Base-by-base conservation (phyloP, 2,888 invertebrate species). In the Koerneria pararmatus region DNA sequence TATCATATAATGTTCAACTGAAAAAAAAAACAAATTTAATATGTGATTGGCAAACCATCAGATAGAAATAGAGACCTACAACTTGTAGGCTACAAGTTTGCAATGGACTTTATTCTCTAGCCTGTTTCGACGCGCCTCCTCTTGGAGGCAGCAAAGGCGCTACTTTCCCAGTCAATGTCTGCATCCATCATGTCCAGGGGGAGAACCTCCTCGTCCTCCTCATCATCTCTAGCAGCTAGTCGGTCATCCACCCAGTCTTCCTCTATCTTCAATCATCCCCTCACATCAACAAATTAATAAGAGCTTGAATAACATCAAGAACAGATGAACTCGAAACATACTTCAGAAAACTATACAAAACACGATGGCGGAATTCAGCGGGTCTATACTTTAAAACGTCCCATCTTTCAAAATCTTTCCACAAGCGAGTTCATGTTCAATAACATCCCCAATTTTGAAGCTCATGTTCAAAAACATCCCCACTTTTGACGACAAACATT, bases 141-240 rank as follows among this genome's bases (percentile, higher is more conserved):
- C 51, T 74, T 73, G 15, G 69, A 61, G 3, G 54, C 62, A 6
- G 74, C 74, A 41, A 74, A 74, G 4, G 74, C 73, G 34, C 71
- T 74, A 32, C 72, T 73, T 57, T 76, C 72, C 77, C 78, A 76
- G 67, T 78, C 76, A 31, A 75, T 75, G 66, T 78, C 78, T 0
- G 72, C 77, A 65, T 78, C 75, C 60, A 79, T 59, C 79, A 79
- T 79, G 57, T 79, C 79, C 58, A 79, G 49, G 0, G 79, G 79
- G 24, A 79, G 64, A 24, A 71, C 66, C 63, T 78, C 62, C 60
- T 60, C 73, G 22, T 70, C 71, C n/a, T 72, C 70, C 31, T 77
- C 74, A 8, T 76, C 71, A 27, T 66, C 56, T 46, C 69, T 72
- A 58, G 72, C 73, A 62, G 69, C 65, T 46, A 72, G 57, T 29